Evolutionary conservation across 2,888 invertebrate genomes (phyloP).

Genomic region (Trachelus stipa): DNA sequence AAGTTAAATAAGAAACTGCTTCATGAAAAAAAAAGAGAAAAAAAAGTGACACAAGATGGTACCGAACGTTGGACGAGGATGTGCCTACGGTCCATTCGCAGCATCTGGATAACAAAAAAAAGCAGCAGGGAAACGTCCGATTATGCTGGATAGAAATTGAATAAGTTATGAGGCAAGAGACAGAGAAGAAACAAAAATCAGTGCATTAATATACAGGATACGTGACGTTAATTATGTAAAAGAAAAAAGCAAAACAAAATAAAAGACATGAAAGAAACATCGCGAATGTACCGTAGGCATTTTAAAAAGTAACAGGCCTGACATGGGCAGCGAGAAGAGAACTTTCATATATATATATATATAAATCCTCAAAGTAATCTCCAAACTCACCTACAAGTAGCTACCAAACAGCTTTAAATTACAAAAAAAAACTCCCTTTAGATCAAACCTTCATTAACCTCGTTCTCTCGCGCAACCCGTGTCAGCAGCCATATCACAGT

Average conservation of each 20-base stretch:
- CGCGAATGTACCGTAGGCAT: neutral
- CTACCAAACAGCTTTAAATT: too few species aligned
- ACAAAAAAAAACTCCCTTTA: neutral
- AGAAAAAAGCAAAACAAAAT: conserved; percentile 12
- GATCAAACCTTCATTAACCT: neutral
- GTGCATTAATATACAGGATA: neutral
- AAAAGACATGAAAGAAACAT: conserved; percentile 20
- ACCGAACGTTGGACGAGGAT: neutral
- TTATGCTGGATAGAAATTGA: neutral
- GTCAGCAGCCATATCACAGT: neutral
- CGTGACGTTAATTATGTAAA: neutral
- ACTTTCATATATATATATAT: neutral
- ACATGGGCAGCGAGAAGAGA: neutral
- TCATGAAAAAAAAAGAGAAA: too few species aligned
- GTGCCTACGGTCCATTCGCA: neutral
- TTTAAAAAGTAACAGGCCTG: neutral
- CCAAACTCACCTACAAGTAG: neutral
- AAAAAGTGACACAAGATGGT: neutral
- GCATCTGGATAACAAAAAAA: neutral
- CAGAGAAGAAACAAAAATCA: neutral
- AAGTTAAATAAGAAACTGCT: neutral
- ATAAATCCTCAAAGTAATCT: neutral
- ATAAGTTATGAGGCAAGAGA: neutral
- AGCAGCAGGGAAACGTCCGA: neutral
- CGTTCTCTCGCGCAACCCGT: neutral